Conservation (phyloP, 2,888 invertebrate genomes). For the Doris montereyensis region DNA sequence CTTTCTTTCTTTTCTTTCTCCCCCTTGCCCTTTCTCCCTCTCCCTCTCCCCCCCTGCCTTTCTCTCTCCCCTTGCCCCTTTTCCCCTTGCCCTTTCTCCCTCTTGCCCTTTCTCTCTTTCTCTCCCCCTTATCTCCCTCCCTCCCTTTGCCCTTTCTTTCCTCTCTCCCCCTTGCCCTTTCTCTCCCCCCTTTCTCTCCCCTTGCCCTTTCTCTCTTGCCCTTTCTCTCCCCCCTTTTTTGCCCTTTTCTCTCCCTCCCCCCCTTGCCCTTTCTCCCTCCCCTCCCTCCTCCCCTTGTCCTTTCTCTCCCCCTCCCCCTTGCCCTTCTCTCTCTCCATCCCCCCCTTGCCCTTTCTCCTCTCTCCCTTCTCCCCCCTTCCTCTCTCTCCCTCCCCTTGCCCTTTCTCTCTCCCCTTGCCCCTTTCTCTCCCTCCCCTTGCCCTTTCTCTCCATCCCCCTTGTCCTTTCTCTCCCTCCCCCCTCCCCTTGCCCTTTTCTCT, state of each 20-base stretch:
- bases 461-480: not conserved
- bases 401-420: not conserved
- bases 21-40: not conserved
- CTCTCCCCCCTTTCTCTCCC: too few species aligned
- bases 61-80: not conserved
- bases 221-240: not conserved
- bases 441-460: not conserved
- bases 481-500: too few species aligned
- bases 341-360: not conserved
- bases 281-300: not conserved
- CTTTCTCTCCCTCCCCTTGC: not conserved
- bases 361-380: not conserved
- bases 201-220: too few species aligned
- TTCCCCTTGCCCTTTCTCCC: not conserved
- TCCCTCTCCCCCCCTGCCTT: too few species aligned
- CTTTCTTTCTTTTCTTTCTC: not conserved
- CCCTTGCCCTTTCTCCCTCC: not conserved
- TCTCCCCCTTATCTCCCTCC: conserved; percentile 7
- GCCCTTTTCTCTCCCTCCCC: not conserved
- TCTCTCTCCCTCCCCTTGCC: not conserved
- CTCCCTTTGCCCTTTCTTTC: too few species aligned
- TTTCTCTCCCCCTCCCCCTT: not conserved
- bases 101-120: not conserved
- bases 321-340: conserved; percentile 9
- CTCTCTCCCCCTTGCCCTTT: not conserved